Conservation (phyloP, 2,113 vertebrate genomes). For the Merops nubicus region DNA sequence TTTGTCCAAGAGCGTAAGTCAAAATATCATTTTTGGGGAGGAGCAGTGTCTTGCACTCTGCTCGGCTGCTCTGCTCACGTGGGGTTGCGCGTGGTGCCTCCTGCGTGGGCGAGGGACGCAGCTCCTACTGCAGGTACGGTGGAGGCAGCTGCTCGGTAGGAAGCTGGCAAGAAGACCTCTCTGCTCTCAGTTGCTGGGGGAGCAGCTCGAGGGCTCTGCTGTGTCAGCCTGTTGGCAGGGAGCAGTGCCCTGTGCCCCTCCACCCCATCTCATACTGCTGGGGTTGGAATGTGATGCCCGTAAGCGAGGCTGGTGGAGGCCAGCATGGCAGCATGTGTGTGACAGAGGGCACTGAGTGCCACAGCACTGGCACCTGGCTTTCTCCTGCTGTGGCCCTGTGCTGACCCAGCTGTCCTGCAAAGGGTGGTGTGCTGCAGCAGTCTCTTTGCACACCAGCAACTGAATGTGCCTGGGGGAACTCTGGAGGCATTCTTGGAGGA, state of each 20-base stretch:
- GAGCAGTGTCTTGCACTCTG: not conserved
- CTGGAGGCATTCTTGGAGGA: not conserved
- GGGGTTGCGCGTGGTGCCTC: not conserved
- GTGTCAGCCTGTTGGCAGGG: not conserved
- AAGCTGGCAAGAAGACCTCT: not conserved
- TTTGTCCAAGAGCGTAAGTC: rapidly evolving
- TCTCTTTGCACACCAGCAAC: not conserved
- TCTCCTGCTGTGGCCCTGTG: not conserved
- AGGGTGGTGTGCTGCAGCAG: not conserved
- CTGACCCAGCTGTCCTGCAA: not conserved
- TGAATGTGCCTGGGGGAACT: not conserved
- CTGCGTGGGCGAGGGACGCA: too few species aligned
- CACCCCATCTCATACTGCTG: not conserved
- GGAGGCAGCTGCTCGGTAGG: not conserved
- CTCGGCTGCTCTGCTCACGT: not conserved
- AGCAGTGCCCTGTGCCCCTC: not conserved
- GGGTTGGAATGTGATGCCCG: not conserved
- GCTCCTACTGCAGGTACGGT: not conserved
- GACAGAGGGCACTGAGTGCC: not conserved
- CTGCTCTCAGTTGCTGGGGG: not conserved
- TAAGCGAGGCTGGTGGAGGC: not conserved
- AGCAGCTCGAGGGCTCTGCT: not conserved
- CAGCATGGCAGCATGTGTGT: rapidly evolving
- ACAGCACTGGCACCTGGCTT: not conserved
- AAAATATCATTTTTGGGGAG: not conserved